Evolutionary conservation across 92 coral and sea anemone species (phyloP), one percentile per base, ranked within the genome.

Genomic region (Heteractis magnifica): DNA sequence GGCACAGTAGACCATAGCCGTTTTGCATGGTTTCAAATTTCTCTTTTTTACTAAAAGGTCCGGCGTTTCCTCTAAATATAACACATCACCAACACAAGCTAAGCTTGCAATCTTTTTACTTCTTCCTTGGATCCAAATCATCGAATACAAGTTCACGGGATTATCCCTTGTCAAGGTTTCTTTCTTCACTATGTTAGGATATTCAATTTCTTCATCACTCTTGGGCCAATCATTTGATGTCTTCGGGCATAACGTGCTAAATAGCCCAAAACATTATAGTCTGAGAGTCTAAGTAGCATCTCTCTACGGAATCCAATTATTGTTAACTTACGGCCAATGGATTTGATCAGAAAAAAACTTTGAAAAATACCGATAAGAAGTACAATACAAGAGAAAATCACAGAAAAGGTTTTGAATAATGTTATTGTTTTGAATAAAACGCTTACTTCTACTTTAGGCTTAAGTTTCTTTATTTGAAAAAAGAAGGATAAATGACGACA

Each of bases 271-370:
- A 58, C 73, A 81, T 81, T 71, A 80, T 20, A 68, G 51, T 74
- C 78, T 74, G 78, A 74, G 78, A 74, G 55, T 19, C 76, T 81
- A 81, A 81, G 84, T 81, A 81, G 84, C 84, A 50, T 81, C 77
- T 64, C 82, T 78, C 21, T 14, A 26, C 19, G 49, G 56, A 68
- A 81, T 81, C 60, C 59, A 81, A 81, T 70, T 81, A 81, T 81
- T 68, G 77, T 77, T 11, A 70, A 68, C 64, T 62, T 81, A 21
- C 51, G 76, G 59, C 77, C 75, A 79, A 50, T 49, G 60, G 76
- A 51, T 81, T 81, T 10, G 52, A 12, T 51, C 72, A 51, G 73
- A 81, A 81, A 50, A 81, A 16, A 79, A 62, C 78, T 74, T 74
- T 74, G 78, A 49, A 74, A 65, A 74, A 74, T 74, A 74, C 76